A percentile compares a stretch with the other conserved stretches of the same genome.
Evolutionary conservation across 2,113 vertebrate genomes (phyloP).

Genomic region (Mormoops blainvillei): DNA sequence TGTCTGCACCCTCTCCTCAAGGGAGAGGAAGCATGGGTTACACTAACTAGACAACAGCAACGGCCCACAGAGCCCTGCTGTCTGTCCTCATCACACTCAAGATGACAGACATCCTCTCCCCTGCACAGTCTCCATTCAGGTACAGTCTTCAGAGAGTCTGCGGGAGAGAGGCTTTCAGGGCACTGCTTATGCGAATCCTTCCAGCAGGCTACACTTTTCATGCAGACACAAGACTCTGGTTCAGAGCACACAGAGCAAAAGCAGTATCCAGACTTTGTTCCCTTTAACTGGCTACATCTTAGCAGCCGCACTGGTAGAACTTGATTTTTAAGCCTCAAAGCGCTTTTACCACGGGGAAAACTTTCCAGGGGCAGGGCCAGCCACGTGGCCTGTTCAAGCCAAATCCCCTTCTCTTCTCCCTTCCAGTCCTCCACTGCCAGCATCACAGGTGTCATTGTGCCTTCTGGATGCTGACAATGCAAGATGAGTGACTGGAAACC

Average conservation of each 20-base stretch:
- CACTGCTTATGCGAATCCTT: rapidly evolving
- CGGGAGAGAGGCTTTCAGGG: not conserved
- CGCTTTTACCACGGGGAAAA: not conserved
- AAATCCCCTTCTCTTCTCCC: no score
- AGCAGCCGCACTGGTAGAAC: not conserved
- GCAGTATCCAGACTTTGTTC: rapidly evolving
- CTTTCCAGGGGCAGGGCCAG: not conserved
- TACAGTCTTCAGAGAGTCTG: not conserved
- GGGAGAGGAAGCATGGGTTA: not conserved
- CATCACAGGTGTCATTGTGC: rapidly evolving
- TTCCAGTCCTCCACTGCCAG: not conserved
- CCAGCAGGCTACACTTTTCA: not conserved
- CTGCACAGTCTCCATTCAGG: not conserved
- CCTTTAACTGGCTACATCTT: not conserved
- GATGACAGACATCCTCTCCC: no score
- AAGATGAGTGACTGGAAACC: rapidly evolving
- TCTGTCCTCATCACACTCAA: not conserved
- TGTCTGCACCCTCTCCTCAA: rapidly evolving
- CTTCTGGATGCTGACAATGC: no score
- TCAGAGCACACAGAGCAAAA: not conserved
- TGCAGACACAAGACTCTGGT: rapidly evolving
- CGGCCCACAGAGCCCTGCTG: rapidly evolving
- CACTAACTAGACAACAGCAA: rapidly evolving
- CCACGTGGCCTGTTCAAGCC: rapidly evolving
- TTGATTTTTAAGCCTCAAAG: not conserved